A percentile compares a stretch with the other conserved stretches of the same genome.
Evolutionary conservation across 2,797 vertebrate species (phyloP).

Genomic region (Centropyge bicolor): DNA sequence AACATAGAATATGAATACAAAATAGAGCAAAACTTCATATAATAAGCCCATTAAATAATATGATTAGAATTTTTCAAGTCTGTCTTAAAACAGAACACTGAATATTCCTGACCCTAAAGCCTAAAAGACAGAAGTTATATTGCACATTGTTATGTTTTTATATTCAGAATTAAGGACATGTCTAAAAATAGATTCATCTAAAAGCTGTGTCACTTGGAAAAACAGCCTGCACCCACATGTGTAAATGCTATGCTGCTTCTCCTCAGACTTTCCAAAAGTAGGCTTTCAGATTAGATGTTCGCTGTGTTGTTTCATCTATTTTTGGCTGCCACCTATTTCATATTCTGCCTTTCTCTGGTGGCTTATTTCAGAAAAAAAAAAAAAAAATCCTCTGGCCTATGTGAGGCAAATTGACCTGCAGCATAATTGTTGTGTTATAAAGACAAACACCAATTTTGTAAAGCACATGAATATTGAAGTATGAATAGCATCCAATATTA

Average conservation of each 20-base stretch:
- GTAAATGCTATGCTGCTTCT: background rate
- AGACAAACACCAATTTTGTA: background rate
- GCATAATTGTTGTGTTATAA: background rate
- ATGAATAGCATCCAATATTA: background rate
- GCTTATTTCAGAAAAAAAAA: background rate
- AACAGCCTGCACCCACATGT: background rate
- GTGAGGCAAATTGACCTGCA: background rate
- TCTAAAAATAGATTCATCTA: constrained; percentile 3
- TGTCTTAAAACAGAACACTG: background rate
- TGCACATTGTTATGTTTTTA: background rate
- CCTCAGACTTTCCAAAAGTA: constrained; percentile 3
- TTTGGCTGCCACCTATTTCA: constrained; percentile 25
- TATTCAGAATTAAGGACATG: background rate
- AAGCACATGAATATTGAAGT: background rate
- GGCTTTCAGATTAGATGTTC: background rate
- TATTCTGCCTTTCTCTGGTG: background rate
- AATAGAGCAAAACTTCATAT: background rate
- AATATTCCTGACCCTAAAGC: background rate
- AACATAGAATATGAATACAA: background rate
- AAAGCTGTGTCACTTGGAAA: background rate
- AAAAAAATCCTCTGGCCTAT: background rate
- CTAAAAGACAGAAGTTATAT: background rate
- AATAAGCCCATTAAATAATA: background rate
- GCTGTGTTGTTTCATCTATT: constrained; percentile 38
- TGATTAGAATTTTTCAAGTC: background rate